Percentiles rank a stretch among this genome's conserved stretches.
Conservation (phyloP, 2,888 invertebrate genomes). For the Lymantria monacha region DNA sequence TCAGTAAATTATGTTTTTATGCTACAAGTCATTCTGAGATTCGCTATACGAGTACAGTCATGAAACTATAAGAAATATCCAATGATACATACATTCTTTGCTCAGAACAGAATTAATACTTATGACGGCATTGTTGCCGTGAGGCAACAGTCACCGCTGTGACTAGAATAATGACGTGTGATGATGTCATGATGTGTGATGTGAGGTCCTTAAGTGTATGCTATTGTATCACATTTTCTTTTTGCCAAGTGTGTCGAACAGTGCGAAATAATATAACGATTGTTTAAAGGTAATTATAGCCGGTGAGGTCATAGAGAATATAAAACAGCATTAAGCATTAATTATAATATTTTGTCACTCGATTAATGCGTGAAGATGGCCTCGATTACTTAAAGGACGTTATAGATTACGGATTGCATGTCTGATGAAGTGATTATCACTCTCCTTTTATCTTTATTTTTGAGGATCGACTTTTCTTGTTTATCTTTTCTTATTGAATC, state of each 20-base stretch:
- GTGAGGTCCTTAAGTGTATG: slow-evolving; percentile 7
- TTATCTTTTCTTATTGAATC: no score
- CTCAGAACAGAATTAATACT: neutral
- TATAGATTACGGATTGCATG: no score
- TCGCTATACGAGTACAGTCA: no score
- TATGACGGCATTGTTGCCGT: neutral
- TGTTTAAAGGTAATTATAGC: neutral
- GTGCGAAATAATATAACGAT: neutral
- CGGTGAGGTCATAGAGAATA: neutral
- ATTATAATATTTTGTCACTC: no score
- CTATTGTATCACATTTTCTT: slow-evolving; percentile 1
- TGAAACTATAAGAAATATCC: no score
- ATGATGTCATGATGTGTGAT: slow-evolving; percentile 31
- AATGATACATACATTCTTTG: neutral
- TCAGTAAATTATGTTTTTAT: no score
- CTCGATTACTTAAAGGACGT: no score
- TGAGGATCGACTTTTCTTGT: no score
- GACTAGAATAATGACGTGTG: slow-evolving; percentile 32
- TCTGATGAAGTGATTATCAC: no score
- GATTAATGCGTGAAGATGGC: no score
- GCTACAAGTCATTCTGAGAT: no score
- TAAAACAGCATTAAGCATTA: neutral
- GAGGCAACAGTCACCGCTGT: slow-evolving; percentile 14
- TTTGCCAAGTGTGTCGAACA: neutral
- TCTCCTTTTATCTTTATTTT: no score